A percentile compares a stretch with the other conserved stretches of the same genome.
Conservation (phyloP, 2,888 invertebrate genomes). For the Phengaris arion region DNA sequence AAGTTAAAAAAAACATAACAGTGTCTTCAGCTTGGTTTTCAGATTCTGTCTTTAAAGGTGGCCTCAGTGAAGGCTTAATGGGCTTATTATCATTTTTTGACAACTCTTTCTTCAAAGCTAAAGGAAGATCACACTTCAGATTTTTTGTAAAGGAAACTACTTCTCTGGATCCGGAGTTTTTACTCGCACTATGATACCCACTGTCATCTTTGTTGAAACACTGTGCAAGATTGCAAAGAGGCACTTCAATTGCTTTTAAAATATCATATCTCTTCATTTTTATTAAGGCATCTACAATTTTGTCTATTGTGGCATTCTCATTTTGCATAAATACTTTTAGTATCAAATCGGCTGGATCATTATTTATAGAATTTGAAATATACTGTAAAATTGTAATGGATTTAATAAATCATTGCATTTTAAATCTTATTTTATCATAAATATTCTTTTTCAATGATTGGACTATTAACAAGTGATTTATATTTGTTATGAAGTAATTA, state of each 20-base stretch:
- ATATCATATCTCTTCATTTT: conserved; percentile 75
- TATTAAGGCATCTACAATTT: conserved; percentile 69
- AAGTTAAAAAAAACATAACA: conserved; percentile 74
- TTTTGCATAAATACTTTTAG: conserved; percentile 75
- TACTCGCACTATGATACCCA: conserved; percentile 66
- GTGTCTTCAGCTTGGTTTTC: conserved; percentile 51
- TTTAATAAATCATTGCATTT: conserved; percentile 33
- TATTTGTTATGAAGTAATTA: no score
- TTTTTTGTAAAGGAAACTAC: conserved; percentile 62
- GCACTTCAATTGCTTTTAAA: conserved; percentile 69
- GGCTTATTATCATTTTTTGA: conserved; percentile 54
- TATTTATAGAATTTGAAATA: conserved; percentile 74
- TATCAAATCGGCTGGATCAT: conserved; percentile 77
- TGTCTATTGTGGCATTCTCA: conserved; percentile 75
- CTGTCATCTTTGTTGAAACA: conserved; percentile 68
- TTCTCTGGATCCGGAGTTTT: conserved; percentile 55
- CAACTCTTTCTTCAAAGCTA: conserved; percentile 61
- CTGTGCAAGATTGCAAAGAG: conserved; percentile 58
- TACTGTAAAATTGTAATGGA: conserved; percentile 53
- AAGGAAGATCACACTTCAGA: conserved; percentile 62
- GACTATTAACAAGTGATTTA: background rate
- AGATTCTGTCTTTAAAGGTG: conserved; percentile 45
- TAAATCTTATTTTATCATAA: background rate
- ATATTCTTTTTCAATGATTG: background rate
- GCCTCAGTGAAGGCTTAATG: conserved; percentile 46